Base-by-base conservation (phyloP, 2,797 vertebrate species). In the Periophthalmus magnuspinnatus region DNA sequence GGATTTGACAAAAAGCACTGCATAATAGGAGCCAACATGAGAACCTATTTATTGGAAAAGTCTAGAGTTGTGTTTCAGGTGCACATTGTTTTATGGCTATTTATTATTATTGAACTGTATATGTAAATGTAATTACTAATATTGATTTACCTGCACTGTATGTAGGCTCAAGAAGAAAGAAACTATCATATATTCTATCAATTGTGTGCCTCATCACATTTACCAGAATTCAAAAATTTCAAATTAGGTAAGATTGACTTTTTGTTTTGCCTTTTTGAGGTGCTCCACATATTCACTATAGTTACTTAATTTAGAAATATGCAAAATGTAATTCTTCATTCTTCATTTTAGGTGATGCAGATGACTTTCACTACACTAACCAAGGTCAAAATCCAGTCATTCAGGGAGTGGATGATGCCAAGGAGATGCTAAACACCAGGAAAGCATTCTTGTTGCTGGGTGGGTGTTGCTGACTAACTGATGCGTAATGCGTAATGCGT, bases 161-260 rank as follows among this genome's bases (percentile, higher is more conserved):
- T 92, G 84, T 88, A 99, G 98, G 94, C 97, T 73, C 90, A 92
- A 61, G 91, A 95, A 68, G 98, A 99, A 91, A 95, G 98, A 84
- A 99, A 99, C 90, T 99, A 99, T 78, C 98, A 99, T 70, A 95
- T 99, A 82, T 99, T 99, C 91, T 99, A 99, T 86, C 98, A 99
- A 70, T 93, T 99, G 41, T 99, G 97, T 92, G 96, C 97, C 77
- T 98, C 95, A 63, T 94, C 96, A 75, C 91, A 95, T 75, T 84
- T 96, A 80, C 93, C 96, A 0, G 97, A 99, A 88, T 98, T 99
- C 90, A 94, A 95, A 91, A 88, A 89, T 72, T 94, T 99, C 1
- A 94, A 93, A 73, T 94, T 99, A 91, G 95, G 98, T 99, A 89
- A 48, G 22, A 45, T 19, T 61, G 17, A 6, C 9, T 38, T 36